Conservation (phyloP, 2,888 invertebrate genomes). For the Prionchulus punctatus region DNA sequence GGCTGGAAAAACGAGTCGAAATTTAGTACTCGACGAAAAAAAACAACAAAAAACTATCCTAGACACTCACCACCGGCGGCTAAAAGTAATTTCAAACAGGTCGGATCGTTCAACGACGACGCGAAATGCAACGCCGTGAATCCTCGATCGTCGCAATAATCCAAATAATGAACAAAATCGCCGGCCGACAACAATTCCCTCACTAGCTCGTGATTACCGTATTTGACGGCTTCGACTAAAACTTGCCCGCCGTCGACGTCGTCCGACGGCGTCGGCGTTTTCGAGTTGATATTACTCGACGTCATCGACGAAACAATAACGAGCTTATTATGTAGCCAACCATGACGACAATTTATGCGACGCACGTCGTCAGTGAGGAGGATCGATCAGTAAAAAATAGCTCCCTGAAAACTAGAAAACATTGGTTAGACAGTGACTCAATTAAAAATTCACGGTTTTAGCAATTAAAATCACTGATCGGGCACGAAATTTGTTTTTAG, state of each 20-base stretch:
- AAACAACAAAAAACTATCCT: background rate
- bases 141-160: slow-evolving; percentile 33
- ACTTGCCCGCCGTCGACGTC: background rate
- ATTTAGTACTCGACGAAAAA: background rate
- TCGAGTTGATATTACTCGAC: no score
- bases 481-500: no score
- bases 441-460: no score
- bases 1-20: slow-evolving; percentile 9
- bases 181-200: slow-evolving; percentile 51
- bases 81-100: slow-evolving; percentile 55
- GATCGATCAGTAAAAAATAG: no score
- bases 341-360: no score
- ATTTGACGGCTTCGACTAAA: slow-evolving; percentile 49
- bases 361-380: no score
- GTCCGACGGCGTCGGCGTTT: no score
- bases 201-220: slow-evolving; percentile 72
- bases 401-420: no score
- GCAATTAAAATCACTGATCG: no score
- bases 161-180: slow-evolving; percentile 35
- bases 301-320: no score
- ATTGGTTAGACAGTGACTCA: no score
- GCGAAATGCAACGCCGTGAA: slow-evolving; percentile 65
- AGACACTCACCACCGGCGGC: slow-evolving; percentile 44
- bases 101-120: slow-evolving; percentile 53
- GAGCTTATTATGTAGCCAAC: no score